Base-by-base conservation (phyloP, 2,888 invertebrate species). In the Hirtodrosophila trivittata region DNA sequence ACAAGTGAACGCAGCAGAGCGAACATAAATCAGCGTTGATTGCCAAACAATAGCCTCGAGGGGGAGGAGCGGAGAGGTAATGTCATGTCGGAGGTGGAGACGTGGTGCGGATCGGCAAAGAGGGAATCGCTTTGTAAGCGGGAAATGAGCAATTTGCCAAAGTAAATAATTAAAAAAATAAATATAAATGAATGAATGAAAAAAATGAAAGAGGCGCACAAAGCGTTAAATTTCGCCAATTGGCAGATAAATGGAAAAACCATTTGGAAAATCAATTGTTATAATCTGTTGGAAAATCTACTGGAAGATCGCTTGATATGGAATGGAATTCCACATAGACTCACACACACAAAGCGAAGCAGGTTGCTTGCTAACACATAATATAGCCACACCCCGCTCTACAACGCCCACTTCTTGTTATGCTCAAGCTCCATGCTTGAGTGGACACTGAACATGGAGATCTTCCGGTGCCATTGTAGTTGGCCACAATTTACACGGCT, bases 71-170 rank as follows among this genome's bases (percentile, higher is more conserved):
- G 6, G 13, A 28, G 1, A 7, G 13, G 1, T 18, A 14, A 41
- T 45, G 38, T 41, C 35, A 47, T 18, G 18, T 18, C 12, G 39
- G 41, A 46, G 25, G 14, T 35, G 42, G 16, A 14, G 28, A 21
- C 43, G 33, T 25, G 32, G 9, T n/a, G 30, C 32, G n/a, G n/a
- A n/a, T n/a, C n/a, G n/a, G n/a, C n/a, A n/a, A n/a, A 21, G 5
- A 5, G n/a, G 4, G 21, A 3, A 30, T 12, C 9, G 28, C 38
- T 37, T 39, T 25, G 54, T 68, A 81, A 86, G 69, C 64, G 81
- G 86, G 87, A 87, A 87, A 77, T 85, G 63, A 77, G 60, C 78
- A 87, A 87, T 86, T 86, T 86, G 84, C 62, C 87, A 75, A 75
- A 70, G 77, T 71, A 82, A 87, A 86, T 72, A 83, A 87, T 83